These are phyloP conservation scores for Heliothis virescens DNA, from an alignment of 1,140 invertebrate species.

Conservation along the genomic window DNA sequence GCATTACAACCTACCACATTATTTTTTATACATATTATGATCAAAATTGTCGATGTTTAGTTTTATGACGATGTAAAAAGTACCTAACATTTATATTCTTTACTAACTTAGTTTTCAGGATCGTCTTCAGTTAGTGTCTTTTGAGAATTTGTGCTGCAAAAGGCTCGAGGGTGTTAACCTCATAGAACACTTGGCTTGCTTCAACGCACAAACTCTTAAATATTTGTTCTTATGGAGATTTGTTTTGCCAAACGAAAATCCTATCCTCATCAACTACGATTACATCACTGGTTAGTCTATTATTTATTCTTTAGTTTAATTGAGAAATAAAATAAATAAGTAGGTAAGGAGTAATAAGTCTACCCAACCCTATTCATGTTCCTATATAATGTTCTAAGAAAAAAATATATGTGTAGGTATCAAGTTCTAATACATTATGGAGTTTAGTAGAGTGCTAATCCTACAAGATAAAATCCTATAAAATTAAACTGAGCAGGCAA, in stretches of 20 bases:
- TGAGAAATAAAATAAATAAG: too few relatives aligned
- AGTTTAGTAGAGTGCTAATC: too few relatives aligned
- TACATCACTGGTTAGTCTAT: slow-evolving; percentile 73
- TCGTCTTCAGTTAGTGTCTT: slow-evolving; percentile 70
- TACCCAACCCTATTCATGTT: too few relatives aligned
- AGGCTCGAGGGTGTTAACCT: slow-evolving; percentile 72
- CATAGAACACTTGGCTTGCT: slow-evolving; percentile 72
- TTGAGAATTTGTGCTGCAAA: slow-evolving; percentile 74
- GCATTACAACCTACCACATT: too few relatives aligned
- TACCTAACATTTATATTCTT: too few relatives aligned
- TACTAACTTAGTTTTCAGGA: slow-evolving; percentile 68
- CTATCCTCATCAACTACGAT: slow-evolving; percentile 74
- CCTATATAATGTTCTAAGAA: too few relatives aligned
- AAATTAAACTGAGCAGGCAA: not conserved
- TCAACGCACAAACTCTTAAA: slow-evolving; percentile 69
- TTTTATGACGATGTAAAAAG: too few relatives aligned
- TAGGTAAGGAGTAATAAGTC: too few relatives aligned
- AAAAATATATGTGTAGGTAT: too few relatives aligned
- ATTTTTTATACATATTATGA: too few relatives aligned
- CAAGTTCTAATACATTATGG: too few relatives aligned
- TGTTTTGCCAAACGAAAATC: slow-evolving; percentile 74
- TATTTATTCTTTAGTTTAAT: not conserved
- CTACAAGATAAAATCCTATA: not conserved
- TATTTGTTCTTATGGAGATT: slow-evolving; percentile 80
- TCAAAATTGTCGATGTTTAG: too few relatives aligned